Base-by-base conservation (phyloP, 2,888 invertebrate species). In the Priocnemis perturbator region DNA sequence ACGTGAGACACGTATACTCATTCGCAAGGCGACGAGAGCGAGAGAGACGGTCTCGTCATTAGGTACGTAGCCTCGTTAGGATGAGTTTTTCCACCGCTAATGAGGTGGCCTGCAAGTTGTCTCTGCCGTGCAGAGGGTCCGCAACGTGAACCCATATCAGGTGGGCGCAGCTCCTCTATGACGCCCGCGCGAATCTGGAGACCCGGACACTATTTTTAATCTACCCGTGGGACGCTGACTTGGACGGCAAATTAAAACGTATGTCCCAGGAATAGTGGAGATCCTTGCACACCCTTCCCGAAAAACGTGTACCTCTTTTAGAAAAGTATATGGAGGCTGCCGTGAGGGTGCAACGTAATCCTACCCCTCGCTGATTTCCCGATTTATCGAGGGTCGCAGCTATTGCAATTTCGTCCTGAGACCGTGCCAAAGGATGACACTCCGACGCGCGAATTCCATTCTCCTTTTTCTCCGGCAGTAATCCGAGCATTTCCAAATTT, bases 31-130 rank as follows among this genome's bases (percentile, higher is more conserved):
- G 9, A 15, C 7, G n/a, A 47, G 47, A 45, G 21, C 14, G 47
- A 59, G 23, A 79, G 75, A 80, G 77, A 76, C 76, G 73, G 81
- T 77, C 82, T 81, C 81, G 83, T 85, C 85, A 86, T 86, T 86
- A 85, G 83, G 82, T 84, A 79, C 81, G 81, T 83, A 81, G 83
- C 77, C 80, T 84, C 83, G 82, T 85, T 85, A 82, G 81, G 81
- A 85, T 81, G 81, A 85, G 79, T 81, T 85, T 83, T 85, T 83
- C 77, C 81, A 74, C 71, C 71, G 77, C 84, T 87, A 86, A 87
- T 84, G 85, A 85, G 86, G 73, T 79, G 77, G 76, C 70, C 76
- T 79, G 77, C 79, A 76, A 77, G 79, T 79, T 79, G 79, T 75
- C 79, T 67, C 72, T 68, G 69, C 56, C 70, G 71, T 69, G 68